A percentile compares a stretch with the other conserved stretches of the same genome.
phyloP scores from a whole-genome alignment of 2,797 vertebrate genomes.

The Danio jaintianensis region DNA sequence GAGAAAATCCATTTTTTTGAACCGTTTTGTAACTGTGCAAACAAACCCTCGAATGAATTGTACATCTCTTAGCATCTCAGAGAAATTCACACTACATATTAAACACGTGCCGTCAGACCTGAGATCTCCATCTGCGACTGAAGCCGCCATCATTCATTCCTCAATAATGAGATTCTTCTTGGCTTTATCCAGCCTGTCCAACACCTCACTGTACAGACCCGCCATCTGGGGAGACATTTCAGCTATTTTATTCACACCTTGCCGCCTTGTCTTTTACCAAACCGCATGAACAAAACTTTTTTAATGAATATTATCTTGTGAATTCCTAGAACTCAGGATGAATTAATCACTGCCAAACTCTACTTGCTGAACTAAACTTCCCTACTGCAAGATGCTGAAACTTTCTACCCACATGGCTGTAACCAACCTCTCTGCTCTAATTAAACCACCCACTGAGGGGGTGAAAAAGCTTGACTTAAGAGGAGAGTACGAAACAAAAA shows the following conservation, averaged over 20 bases:
- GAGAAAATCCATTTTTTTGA: not conserved
- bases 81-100: slow-evolving; percentile 44
- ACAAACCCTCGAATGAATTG: not conserved
- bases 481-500: not conserved
- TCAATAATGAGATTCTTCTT: slow-evolving; percentile 72
- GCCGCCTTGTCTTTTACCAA: slow-evolving; percentile 11
- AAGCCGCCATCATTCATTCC: slow-evolving; percentile 69
- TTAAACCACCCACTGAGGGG: slow-evolving; percentile 9
- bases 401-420: not conserved
- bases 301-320: slow-evolving; percentile 13
- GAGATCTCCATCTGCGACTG: slow-evolving; percentile 29
- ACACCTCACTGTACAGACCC: slow-evolving; percentile 83
- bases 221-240: slow-evolving; percentile 81
- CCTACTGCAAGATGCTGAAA: not conserved
- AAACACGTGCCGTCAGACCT: slow-evolving; percentile 37
- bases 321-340: not conserved
- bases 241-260: slow-evolving; percentile 27
- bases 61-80: slow-evolving; percentile 5
- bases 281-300: slow-evolving; percentile 9
- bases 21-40: not conserved
- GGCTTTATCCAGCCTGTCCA: slow-evolving; percentile 83
- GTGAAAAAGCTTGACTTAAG: not conserved
- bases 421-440: not conserved
- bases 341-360: not conserved
- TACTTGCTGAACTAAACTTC: not conserved